Conservation (phyloP, 2,797 vertebrate genomes). For the Hippoglossus hippoglossus region DNA sequence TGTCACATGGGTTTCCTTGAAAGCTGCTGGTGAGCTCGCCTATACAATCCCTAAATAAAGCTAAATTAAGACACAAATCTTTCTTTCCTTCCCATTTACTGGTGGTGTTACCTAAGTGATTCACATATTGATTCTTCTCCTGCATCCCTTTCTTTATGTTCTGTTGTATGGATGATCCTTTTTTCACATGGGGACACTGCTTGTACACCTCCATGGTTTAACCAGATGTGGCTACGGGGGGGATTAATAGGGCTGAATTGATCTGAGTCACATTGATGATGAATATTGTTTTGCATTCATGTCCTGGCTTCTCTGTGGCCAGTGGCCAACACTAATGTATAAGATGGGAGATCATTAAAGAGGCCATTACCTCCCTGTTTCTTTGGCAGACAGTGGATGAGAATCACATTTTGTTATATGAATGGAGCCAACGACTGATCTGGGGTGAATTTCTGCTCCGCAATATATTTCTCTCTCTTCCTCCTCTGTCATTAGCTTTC, state of each 20-base stretch:
- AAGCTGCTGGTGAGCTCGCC: too few relatives aligned
- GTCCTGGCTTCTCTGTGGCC: slow-evolving; percentile 2
- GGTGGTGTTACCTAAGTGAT: too few relatives aligned
- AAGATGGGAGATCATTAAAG: slow-evolving; percentile 32
- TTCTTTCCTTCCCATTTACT: too few relatives aligned
- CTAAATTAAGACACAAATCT: too few relatives aligned
- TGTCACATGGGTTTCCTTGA: too few relatives aligned
- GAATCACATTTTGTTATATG: slow-evolving; percentile 33
- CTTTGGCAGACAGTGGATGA: slow-evolving; percentile 19
- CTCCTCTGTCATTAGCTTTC: not conserved
- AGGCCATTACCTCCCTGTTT: slow-evolving; percentile 30
- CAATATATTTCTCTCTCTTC: slow-evolving; percentile 10
- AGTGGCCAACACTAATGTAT: slow-evolving; percentile 27
- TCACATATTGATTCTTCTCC: too few relatives aligned
- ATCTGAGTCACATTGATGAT: slow-evolving; percentile 1
- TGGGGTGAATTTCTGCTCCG: slow-evolving; percentile 22
- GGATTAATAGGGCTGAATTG: not conserved
- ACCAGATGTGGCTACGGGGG: not conserved
- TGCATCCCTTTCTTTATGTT: too few relatives aligned
- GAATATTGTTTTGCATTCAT: slow-evolving; percentile 12
- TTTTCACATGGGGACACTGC: too few relatives aligned
- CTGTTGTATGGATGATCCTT: too few relatives aligned
- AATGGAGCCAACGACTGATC: slow-evolving; percentile 18
- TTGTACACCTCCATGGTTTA: too few relatives aligned
- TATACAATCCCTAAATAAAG: too few relatives aligned